These are phyloP conservation scores for Hylomyscus alleni DNA, from an alignment of 2,797 vertebrate genomes.

Conservation along the genomic window DNA sequence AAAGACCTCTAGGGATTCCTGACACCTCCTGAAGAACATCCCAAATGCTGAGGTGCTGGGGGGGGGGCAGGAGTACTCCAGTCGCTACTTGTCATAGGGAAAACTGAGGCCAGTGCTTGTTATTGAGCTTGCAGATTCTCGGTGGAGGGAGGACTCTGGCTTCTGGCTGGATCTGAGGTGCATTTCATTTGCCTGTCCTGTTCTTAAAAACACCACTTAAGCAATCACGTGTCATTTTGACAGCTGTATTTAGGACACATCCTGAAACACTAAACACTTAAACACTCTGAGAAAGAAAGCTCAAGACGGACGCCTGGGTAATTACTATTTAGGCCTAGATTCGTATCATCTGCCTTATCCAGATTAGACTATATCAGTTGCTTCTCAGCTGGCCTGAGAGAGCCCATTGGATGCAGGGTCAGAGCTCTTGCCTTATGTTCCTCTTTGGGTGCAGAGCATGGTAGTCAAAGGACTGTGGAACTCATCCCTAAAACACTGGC, in stretches of 20 bases:
- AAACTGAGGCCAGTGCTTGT: background rate
- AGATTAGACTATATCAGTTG: conserved; percentile 24
- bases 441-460: conserved; percentile 2
- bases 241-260: conserved; percentile 71
- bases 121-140: background rate
- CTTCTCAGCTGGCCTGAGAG: conserved; percentile 28
- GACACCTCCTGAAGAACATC: background rate
- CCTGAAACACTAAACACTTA: conserved; percentile 52
- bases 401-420: background rate
- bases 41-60: background rate
- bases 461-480: background rate
- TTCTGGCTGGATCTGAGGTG: conserved; percentile 5
- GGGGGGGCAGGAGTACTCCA: background rate
- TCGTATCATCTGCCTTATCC: conserved; percentile 5
- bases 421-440: conserved; percentile 1
- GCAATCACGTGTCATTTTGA: conserved; percentile 37
- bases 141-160: background rate
- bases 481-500: background rate
- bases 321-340: conserved; percentile 22
- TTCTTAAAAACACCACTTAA: conserved; percentile 71
- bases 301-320: conserved; percentile 37
- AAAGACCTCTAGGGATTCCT: background rate
- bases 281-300: conserved; percentile 14
- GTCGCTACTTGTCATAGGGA: background rate
- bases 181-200: conserved; percentile 58